Percentiles rank a stretch among this genome's conserved stretches.
Conservation (phyloP, 1,140 invertebrate species). For the Pentalonia nigronervosa region DNA sequence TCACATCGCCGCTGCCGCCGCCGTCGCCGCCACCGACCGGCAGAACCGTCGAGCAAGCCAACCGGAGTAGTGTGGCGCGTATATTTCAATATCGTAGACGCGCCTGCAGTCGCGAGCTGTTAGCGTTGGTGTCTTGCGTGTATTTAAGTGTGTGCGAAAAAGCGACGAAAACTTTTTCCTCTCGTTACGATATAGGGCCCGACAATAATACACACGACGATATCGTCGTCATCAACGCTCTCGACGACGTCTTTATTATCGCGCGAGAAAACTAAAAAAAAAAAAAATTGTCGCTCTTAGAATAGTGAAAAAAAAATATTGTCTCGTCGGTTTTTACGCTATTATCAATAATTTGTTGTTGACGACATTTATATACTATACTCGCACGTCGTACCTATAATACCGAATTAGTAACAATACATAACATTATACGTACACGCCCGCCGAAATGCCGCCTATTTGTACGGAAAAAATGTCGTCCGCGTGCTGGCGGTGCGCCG, state of each 20-base stretch:
- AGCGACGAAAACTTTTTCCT: not conserved
- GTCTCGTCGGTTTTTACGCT: not conserved
- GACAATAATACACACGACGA: not conserved
- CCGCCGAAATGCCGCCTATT: conserved; percentile 28
- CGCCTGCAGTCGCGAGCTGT: conserved; percentile 19
- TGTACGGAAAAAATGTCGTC: conserved; percentile 47
- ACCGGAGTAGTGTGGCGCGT: not conserved
- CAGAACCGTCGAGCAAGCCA: conserved; percentile 41
- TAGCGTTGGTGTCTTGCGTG: not conserved
- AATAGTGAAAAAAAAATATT: not conserved
- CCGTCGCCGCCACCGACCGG: not conserved
- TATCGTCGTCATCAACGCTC: not conserved
- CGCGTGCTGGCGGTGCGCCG: conserved; percentile 60
- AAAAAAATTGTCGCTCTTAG: not conserved
- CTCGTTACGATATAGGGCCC: not conserved
- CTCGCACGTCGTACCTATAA: not conserved
- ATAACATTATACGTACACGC: not conserved
- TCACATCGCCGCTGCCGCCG: conserved; percentile 24
- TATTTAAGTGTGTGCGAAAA: not conserved
- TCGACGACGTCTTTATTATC: too few relatives aligned
- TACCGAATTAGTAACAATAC: not conserved
- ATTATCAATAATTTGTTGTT: not conserved
- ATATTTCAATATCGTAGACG: not conserved
- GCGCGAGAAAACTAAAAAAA: not conserved
- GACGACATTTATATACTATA: not conserved